Percentiles rank a stretch among this genome's conserved stretches.
phyloP scores from a whole-genome alignment of 2,797 vertebrate genomes.

The Naso thynnoides region DNA sequence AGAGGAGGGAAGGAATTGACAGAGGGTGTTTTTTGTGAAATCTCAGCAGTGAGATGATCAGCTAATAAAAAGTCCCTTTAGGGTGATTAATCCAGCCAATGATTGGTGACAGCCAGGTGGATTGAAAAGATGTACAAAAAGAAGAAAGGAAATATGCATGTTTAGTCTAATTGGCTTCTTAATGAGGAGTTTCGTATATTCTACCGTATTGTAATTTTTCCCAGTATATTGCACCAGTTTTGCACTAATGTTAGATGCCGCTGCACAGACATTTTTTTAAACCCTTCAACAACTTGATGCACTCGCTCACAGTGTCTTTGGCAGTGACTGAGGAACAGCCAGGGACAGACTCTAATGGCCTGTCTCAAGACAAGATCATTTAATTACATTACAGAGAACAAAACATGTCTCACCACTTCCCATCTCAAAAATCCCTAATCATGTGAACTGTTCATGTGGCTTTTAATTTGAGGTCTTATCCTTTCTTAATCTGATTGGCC shows the following conservation, averaged over 20 bases:
- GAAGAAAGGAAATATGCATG: slow-evolving; percentile 10
- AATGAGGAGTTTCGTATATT: slow-evolving; percentile 12
- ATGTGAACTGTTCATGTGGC: not conserved
- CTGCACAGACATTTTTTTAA: not conserved
- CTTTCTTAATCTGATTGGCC: not conserved
- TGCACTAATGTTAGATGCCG: slow-evolving; percentile 9
- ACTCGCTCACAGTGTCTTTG: slow-evolving; percentile 22
- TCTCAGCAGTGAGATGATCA: slow-evolving; percentile 73
- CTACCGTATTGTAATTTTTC: not conserved
- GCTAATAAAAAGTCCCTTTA: slow-evolving; percentile 75
- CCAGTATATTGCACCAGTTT: slow-evolving; percentile 22
- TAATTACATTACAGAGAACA: not conserved
- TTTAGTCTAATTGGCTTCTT: slow-evolving; percentile 14
- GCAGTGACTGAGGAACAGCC: slow-evolving; percentile 44
- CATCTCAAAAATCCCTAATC: not conserved
- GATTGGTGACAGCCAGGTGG: slow-evolving; percentile 64
- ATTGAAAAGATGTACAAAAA: slow-evolving; percentile 37
- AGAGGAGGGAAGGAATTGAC: slow-evolving; percentile 59
- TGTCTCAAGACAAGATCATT: not conserved
- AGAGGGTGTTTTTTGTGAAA: slow-evolving; percentile 62
- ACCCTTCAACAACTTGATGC: not conserved
- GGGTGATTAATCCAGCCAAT: slow-evolving; percentile 78
- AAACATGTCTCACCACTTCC: too few species aligned
- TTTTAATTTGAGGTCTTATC: too few species aligned
- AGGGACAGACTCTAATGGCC: slow-evolving; percentile 3